A percentile compares a stretch with the other conserved stretches of the same genome.
These are phyloP conservation scores for Burhinus bistriatus DNA, from an alignment of 2,113 vertebrate genomes.

Conservation along the genomic window DNA sequence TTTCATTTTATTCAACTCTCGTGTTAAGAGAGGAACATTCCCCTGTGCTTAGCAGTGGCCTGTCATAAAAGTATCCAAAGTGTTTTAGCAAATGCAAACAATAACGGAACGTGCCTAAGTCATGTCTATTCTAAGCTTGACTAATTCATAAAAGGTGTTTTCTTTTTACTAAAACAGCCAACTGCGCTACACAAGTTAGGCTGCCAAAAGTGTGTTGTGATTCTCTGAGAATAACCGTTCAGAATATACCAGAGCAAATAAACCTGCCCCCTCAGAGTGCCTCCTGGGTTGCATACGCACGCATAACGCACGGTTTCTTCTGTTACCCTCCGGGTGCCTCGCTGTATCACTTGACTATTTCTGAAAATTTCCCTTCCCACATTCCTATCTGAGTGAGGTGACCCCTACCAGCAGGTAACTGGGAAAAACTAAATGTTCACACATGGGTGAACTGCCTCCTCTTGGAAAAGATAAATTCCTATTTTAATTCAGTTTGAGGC, in stretches of 20 bases:
- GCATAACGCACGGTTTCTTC: not conserved
- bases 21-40: not conserved
- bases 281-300: not conserved
- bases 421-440: not conserved
- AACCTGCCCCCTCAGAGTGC: not conserved
- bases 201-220: not conserved
- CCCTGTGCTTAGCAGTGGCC: not conserved
- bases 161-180: not conserved
- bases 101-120: not conserved
- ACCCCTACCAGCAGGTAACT: not conserved
- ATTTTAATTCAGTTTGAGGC: not conserved
- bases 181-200: not conserved
- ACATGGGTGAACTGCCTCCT: not conserved
- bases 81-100: not conserved
- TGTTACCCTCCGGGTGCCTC: not conserved
- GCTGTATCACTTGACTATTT: not conserved
- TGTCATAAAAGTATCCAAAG: not conserved
- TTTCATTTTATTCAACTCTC: not conserved
- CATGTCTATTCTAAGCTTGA: not conserved
- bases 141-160: not conserved
- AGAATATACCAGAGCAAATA: not conserved
- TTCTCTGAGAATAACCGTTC: not conserved
- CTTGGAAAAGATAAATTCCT: not conserved
- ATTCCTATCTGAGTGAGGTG: not conserved
- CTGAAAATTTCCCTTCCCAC: not conserved